Base-by-base conservation (phyloP, 2,113 vertebrate species). In the Sminthopsis crassicaudata region DNA sequence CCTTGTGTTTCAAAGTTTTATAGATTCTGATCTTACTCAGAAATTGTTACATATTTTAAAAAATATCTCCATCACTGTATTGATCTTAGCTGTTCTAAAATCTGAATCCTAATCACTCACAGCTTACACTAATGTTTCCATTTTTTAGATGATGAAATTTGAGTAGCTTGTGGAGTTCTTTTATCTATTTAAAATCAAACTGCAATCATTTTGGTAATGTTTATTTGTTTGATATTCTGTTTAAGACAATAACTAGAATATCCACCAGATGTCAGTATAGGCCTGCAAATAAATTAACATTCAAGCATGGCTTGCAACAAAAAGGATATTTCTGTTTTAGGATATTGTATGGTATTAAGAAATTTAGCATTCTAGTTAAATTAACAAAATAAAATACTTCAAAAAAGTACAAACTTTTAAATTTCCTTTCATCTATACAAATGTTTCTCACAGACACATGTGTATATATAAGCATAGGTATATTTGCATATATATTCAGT, bases 201-300 rank as follows among this genome's bases (percentile, higher is more conserved):
- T 91, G 1, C 88, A 95, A 11, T 92, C 46, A 89, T 57, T 95
- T 30, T 27, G 5, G 0, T 51, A 89, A 0, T 26, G 89, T 51
- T 76, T 91, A 51, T 51, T 91, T 3, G 84, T 53, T 84, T 30
- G 36, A 84, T 42, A 22, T 22, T n/a, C 0, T 42, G n/a, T 84
- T 42, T 42, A 84, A 91, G 93, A 54, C 53, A 53, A 46, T 94
- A 92, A 46, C 90, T 1, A n/a, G 8, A 94, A 30, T 57, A 16
- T 24, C 97, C 98, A 98, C 96, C 95, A 97, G 98, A 96, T 95
- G 98, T 88, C 98, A 98, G 97, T 26, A 92, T 3, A 95, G 42
- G 53, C 90, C 0, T 16, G 11, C 52, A 97, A 96, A 97, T 97
- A 2, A 91, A 92, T 95, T 90, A 46, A 92, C 1, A 76, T 25